Base-by-base conservation (phyloP, 2,113 vertebrate genomes). In the Candoia aspera region DNA sequence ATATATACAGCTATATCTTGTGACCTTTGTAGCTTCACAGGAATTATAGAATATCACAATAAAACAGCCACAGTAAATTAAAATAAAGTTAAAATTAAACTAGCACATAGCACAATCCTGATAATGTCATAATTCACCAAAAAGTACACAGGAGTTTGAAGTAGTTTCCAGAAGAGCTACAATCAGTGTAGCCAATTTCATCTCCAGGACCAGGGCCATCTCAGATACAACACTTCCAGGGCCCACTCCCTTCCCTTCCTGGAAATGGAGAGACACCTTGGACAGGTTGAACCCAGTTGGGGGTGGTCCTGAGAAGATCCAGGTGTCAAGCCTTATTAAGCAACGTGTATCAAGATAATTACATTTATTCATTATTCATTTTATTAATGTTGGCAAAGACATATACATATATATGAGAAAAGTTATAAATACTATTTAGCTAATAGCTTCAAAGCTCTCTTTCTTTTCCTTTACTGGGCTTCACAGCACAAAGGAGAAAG, bases 281-380 rank as follows among this genome's bases (percentile, higher is more conserved):
- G 33, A 37, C 15, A 42, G 68, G 17, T 79, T 79, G 17, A 42
- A 79, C 8, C 33, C 73, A 21, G 17, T 19, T 79, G 73, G n/a
- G n/a, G 1, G 0, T 17, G 64, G n/a, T 73, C 5, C 6, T 79
- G 8, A 79, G 68, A 33, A 79, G 73, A 79, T 79, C 17, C 17
- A 79, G 33, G 6, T 79, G 2, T 42, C 33, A 42, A 79, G 33
- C 1, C 6, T 37, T 42, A 42, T 42, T 79, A 19, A 79, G 33
- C 37, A 37, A 79, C 37, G 8, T 19, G 29, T 64, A 62, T 17
- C 42, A 26, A 92, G 12, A 49, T 46, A 89, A 13, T 53, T 62
- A 85, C 73, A 91, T 55, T 89, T 62, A 89, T 42, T 92, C 60
- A 13, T 13, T 33, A 88, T 84, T 89, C 59, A 85, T 62, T 64